Conservation (phyloP, 2,113 vertebrate species). For the Spea multiplicata region DNA sequence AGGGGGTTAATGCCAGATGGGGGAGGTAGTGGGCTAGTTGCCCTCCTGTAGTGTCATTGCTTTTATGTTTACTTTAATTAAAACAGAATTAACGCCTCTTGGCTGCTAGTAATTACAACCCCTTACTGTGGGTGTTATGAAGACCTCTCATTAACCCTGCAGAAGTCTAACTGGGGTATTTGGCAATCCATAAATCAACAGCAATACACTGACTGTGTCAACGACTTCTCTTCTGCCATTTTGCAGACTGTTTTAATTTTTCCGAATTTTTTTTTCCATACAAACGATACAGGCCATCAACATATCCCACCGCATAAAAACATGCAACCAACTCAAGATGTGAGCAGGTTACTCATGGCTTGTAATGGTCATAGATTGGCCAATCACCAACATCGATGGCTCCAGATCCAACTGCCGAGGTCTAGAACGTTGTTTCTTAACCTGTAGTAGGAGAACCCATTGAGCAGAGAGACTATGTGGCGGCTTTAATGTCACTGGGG, state of each 20-base stretch:
- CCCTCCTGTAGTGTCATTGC: constrained; percentile 39
- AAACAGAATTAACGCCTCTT: constrained; percentile 38
- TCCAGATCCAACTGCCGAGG: too few relatives aligned
- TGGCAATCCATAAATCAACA: constrained; percentile 38
- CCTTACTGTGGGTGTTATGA: constrained; percentile 37
- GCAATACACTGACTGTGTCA: constrained; percentile 14
- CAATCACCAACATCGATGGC: too few relatives aligned
- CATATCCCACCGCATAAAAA: constrained; percentile 13
- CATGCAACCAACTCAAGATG: too few relatives aligned
- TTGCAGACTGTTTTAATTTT: constrained; percentile 27
- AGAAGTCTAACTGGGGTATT: constrained; percentile 31
- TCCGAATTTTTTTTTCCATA: neutral
- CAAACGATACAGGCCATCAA: constrained; percentile 14
- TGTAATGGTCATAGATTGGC: too few relatives aligned
- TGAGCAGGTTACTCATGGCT: too few relatives aligned
- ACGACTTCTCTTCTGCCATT: constrained; percentile 18
- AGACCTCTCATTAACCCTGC: constrained; percentile 48
- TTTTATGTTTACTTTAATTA: constrained; percentile 47
- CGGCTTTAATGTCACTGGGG: too few relatives aligned
- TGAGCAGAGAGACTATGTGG: too few relatives aligned
- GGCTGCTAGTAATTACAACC: constrained; percentile 35
- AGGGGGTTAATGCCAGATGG: constrained; percentile 2
- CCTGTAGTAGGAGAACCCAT: too few relatives aligned
- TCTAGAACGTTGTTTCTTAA: too few relatives aligned
- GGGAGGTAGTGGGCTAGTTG: neutral